A percentile compares a stretch with the other conserved stretches of the same genome.
phyloP scores from a whole-genome alignment of 2,888 invertebrate species.

The Poecilobothrus nobilitatus region DNA sequence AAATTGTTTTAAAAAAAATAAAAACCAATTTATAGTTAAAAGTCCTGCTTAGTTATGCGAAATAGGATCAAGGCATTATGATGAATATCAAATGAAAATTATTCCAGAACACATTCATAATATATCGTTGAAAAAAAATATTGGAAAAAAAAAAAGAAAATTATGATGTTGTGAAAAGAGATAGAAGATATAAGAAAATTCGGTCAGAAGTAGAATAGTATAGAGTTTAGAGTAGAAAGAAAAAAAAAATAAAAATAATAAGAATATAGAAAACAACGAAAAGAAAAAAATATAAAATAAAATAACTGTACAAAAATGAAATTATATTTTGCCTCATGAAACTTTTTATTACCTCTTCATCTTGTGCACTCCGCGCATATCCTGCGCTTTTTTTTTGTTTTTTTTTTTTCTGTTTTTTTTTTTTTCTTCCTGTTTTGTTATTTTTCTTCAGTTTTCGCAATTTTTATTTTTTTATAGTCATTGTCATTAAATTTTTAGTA shows the following conservation, averaged over 20 bases:
- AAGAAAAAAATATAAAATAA: too few relatives aligned
- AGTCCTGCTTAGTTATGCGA: conserved; percentile 4
- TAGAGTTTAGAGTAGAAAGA: background rate
- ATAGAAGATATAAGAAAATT: too few relatives aligned
- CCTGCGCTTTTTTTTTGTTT: background rate
- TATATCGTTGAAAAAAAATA: too few relatives aligned
- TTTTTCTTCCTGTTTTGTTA: background rate
- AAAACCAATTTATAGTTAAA: conserved; percentile 5
- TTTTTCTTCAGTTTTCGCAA: background rate
- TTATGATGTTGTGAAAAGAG: too few relatives aligned
- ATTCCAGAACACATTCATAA: background rate
- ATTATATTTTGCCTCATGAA: conserved; percentile 6
- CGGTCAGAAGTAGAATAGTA: background rate
- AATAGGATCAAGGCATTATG: conserved; percentile 3
- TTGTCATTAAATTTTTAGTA: conserved; percentile 6
- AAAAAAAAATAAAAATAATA: background rate
- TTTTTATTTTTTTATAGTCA: conserved; percentile 4
- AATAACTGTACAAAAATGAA: background rate
- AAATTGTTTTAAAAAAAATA: background rate
- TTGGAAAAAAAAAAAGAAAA: too few relatives aligned
- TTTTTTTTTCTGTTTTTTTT: background rate
- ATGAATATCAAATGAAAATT: conserved; percentile 2
- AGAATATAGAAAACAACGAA: background rate
- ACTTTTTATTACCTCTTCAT: background rate
- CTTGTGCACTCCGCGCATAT: conserved; percentile 6